Conservation (phyloP, 1,140 invertebrate species). For the Acromyrmex echinatior region DNA sequence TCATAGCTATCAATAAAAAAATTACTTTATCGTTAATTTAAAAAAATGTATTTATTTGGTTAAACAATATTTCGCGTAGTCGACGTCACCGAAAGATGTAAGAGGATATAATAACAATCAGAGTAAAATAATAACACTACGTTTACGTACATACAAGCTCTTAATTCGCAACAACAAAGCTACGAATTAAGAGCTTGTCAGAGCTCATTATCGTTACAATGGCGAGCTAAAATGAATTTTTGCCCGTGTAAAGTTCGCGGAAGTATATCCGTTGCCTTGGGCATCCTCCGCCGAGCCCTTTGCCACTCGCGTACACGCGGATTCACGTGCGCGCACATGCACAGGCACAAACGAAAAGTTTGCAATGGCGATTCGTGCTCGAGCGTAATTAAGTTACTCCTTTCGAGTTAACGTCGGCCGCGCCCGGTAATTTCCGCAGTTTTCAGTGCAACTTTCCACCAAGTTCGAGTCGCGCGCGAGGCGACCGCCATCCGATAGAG, state of each 20-base stretch:
- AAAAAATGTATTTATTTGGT: neutral
- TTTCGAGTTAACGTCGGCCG: conserved; percentile 67
- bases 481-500: conserved; percentile 40
- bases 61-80: neutral
- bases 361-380: conserved; percentile 67
- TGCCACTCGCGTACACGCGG: neutral
- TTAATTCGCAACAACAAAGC: conserved; percentile 22
- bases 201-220: conserved; percentile 36
- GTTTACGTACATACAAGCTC: neutral
- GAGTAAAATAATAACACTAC: conserved; percentile 12
- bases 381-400: conserved; percentile 77
- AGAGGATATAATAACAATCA: no score
- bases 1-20: neutral
- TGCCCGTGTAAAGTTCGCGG: conserved; percentile 21
- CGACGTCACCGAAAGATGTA: neutral
- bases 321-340: neutral
- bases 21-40: no score
- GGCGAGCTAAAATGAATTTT: conserved; percentile 52
- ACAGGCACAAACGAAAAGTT: conserved; percentile 40
- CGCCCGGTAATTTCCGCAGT: conserved; percentile 69
- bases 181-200: conserved; percentile 40
- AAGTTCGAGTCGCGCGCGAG: conserved; percentile 53
- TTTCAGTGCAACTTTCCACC: conserved; percentile 64
- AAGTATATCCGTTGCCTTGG: conserved; percentile 45
- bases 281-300: neutral